phyloP scores from a whole-genome alignment of 1,140 invertebrate genomes.

The Ceratosolen fusciceps region DNA sequence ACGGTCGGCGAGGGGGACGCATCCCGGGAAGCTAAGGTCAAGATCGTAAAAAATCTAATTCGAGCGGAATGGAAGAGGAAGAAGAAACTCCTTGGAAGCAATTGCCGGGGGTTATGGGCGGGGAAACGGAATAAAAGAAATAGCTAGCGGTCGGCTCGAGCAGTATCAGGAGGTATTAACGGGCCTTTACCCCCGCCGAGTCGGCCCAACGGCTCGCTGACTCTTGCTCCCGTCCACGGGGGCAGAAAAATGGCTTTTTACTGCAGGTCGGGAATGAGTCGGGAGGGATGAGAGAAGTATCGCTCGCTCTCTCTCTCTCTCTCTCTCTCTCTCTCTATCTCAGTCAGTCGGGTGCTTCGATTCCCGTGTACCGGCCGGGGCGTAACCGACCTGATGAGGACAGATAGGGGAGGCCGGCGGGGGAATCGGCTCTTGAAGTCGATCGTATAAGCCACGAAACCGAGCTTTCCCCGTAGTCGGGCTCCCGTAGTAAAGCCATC shows the following conservation, averaged over 20 bases:
- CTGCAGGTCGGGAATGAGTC: constrained; percentile 53
- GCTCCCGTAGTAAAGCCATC: constrained; percentile 18
- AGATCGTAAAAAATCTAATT: constrained; percentile 33
- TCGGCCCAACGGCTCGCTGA: constrained; percentile 20
- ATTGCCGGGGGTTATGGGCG: neutral
- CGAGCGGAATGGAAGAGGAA: constrained; percentile 19
- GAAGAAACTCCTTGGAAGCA: neutral
- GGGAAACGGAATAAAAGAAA: constrained; percentile 28
- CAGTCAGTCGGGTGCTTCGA: constrained; percentile 51
- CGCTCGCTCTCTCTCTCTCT: too few species aligned
- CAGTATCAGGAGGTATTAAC: constrained; percentile 29
- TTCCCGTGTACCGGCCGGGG: constrained; percentile 36
- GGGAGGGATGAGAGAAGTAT: too few species aligned
- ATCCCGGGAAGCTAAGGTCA: constrained; percentile 11
- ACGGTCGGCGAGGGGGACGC: neutral
- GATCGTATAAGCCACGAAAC: constrained; percentile 38
- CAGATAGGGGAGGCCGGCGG: neutral
- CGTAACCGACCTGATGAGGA: neutral
- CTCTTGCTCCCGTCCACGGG: constrained; percentile 35
- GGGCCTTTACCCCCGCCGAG: constrained; percentile 50
- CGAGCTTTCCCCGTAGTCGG: neutral
- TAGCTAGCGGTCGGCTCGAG: neutral
- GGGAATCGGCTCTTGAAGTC: neutral
- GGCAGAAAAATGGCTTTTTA: constrained; percentile 59
- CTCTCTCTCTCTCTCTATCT: too few species aligned